Evolutionary conservation across 2,888 invertebrate genomes (phyloP), one percentile per base, ranked within the genome.

Genomic region (Folsomia manolachei): DNA sequence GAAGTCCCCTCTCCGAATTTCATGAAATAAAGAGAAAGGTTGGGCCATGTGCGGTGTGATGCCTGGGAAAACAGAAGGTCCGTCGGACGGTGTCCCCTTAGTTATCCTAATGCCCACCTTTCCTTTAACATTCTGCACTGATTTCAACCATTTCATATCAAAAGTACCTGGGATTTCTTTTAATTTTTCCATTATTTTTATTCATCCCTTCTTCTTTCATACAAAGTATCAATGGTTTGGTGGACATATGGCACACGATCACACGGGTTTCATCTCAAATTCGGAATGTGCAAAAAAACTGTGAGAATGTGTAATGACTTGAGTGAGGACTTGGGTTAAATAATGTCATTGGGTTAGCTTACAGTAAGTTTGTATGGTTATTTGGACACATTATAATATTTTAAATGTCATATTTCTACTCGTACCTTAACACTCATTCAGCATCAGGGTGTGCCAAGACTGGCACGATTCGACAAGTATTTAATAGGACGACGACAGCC

Each of bases 21-120:
- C 21, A 19, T n/a, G n/a, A n/a, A n/a, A n/a, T n/a, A n/a, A n/a
- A n/a, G n/a, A n/a, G n/a, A n/a, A n/a, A n/a, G n/a, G n/a, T n/a
- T n/a, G n/a, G n/a, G 56, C 56, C 56, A 56, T 21, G 39, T 21
- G 56, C 18, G 19, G n/a, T n/a, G n/a, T n/a, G 11, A 18, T 56
- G 11, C 56, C 56, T 66, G 65, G 65, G 65, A 66, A 66, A 66
- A 66, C 65, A 66, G 51, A 56, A 56, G 27, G 2, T 27, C 18
- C 26, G 27, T 27, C 27, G 63, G 27, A 26, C 63, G 63, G 63
- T 63, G 63, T 63, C n/a, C n/a, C 39, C 39, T 9, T 39, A n/a
- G n/a, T 14, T 14, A 39, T 39, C 39, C 39, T 39, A n/a, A n/a
- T 39, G 39, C 39, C n/a, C 14, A 39, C 39, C 39, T 39, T 39